A percentile compares a stretch with the other conserved stretches of the same genome.
Conservation (phyloP, 2,113 vertebrate species). For the Circaetus cinerascens region DNA sequence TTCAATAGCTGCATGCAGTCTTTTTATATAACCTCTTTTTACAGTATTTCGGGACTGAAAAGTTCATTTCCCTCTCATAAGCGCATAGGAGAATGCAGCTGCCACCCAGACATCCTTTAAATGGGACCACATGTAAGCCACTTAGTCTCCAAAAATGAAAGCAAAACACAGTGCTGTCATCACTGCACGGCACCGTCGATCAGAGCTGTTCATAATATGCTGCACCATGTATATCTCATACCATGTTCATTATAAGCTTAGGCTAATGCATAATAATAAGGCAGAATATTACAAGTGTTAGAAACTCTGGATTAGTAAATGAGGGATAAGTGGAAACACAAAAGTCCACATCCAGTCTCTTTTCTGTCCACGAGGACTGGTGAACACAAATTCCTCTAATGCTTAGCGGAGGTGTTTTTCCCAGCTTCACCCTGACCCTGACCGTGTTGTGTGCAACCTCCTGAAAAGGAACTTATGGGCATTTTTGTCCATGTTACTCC, state of each 20-base stretch:
- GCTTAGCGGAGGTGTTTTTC: not conserved
- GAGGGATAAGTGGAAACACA: not conserved
- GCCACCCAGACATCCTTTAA: slow-evolving; percentile 58
- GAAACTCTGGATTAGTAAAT: not conserved
- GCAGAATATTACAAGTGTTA: not conserved
- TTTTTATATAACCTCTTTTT: slow-evolving; percentile 11
- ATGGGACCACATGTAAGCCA: slow-evolving; percentile 66
- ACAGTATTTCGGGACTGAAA: slow-evolving; percentile 23
- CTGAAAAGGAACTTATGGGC: not conserved
- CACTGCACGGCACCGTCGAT: slow-evolving; percentile 62
- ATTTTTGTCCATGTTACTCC: accelerated
- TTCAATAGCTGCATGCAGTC: not conserved
- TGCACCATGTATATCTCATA: not conserved
- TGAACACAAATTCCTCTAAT: not conserved
- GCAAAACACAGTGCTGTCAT: slow-evolving; percentile 67
- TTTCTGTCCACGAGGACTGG: accelerated
- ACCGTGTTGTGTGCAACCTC: not conserved
- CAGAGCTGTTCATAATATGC: not conserved
- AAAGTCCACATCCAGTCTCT: not conserved
- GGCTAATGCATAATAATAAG: not conserved
- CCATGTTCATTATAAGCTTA: not conserved
- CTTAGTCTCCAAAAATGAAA: slow-evolving; percentile 69
- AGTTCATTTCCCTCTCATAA: slow-evolving; percentile 49
- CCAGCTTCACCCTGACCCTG: not conserved
- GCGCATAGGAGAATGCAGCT: slow-evolving; percentile 54